Percentiles rank a stretch among this genome's conserved stretches.
phyloP scores from a whole-genome alignment of 2,797 vertebrate genomes.

The Micromesistius poutassou region DNA sequence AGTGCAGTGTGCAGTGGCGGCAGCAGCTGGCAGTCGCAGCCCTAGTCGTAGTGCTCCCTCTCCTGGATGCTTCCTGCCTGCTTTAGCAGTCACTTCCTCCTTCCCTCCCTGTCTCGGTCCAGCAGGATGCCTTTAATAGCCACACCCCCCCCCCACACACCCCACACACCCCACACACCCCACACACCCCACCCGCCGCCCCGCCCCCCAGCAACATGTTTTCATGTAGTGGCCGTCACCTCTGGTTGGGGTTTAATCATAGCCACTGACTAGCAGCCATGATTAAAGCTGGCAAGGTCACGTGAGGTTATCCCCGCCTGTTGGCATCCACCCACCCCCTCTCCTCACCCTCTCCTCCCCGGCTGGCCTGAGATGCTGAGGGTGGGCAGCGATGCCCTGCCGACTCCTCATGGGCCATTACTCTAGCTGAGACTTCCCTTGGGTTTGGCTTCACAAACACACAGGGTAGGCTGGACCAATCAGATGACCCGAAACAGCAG shows the following conservation, averaged over 20 bases:
- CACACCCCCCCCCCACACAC: slow-evolving; percentile 20
- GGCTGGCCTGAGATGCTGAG: slow-evolving; percentile 43
- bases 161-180: slow-evolving; percentile 33
- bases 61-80: slow-evolving; percentile 56
- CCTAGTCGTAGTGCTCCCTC: slow-evolving; percentile 46
- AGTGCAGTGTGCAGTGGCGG: slow-evolving; percentile 56
- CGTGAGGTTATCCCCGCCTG: slow-evolving; percentile 54
- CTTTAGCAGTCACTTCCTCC: slow-evolving; percentile 46
- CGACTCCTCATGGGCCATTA: slow-evolving; percentile 60
- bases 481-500: slow-evolving; percentile 47
- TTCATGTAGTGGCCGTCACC: background rate
- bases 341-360: slow-evolving; percentile 27
- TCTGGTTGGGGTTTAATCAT: slow-evolving; percentile 1
- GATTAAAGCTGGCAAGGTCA: slow-evolving; percentile 72
- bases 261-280: slow-evolving; percentile 51
- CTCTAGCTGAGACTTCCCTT: slow-evolving; percentile 49
- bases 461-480: slow-evolving; percentile 64
- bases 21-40: slow-evolving; percentile 9
- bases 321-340: slow-evolving; percentile 19
- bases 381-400: slow-evolving; percentile 42
- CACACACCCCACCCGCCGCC: slow-evolving; percentile 12
- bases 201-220: background rate
- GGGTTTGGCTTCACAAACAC: slow-evolving; percentile 53
- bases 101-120: slow-evolving; percentile 44
- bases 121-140: slow-evolving; percentile 51